Percentiles rank a stretch among this genome's conserved stretches.
Conservation (phyloP, 2,113 vertebrate species). For the Ellobius talpinus region DNA sequence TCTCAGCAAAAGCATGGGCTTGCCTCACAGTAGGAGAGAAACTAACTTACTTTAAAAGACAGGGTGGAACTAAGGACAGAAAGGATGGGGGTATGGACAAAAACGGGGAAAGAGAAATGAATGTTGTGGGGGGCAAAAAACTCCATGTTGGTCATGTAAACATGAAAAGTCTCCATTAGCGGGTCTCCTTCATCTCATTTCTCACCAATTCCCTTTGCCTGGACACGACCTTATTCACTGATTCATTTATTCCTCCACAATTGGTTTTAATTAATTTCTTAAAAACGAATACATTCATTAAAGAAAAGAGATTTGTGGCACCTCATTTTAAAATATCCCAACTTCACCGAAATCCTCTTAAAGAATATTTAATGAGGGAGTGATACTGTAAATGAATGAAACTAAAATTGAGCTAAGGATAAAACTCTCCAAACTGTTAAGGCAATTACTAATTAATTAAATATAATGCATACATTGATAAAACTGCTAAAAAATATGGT, state of each 20-base stretch:
- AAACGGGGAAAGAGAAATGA: background rate
- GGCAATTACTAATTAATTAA: conserved; percentile 81
- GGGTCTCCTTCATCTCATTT: conserved; percentile 80
- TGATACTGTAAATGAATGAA: conserved; percentile 78
- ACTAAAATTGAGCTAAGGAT: conserved; percentile 72
- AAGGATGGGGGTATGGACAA: background rate
- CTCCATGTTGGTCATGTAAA: conserved; percentile 79
- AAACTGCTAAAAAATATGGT: conserved; percentile 79
- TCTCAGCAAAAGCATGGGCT: background rate
- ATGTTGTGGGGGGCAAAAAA: conserved; percentile 61
- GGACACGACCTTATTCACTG: conserved; percentile 82
- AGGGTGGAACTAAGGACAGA: background rate
- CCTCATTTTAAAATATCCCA: conserved; percentile 84
- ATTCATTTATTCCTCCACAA: conserved; percentile 80
- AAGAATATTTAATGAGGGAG: conserved; percentile 85
- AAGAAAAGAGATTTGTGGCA: conserved; percentile 83
- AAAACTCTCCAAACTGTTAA: conserved; percentile 79
- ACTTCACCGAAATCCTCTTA: conserved; percentile 85
- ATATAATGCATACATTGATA: conserved; percentile 80
- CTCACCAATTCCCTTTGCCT: conserved; percentile 84
- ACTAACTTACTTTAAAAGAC: conserved; percentile 33
- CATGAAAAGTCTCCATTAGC: conserved; percentile 81
- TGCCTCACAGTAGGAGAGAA: conserved; percentile 67
- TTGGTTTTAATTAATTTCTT: conserved; percentile 86
- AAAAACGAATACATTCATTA: conserved; percentile 87